phyloP scores from a whole-genome alignment of 2,888 invertebrate genomes.

The Pantelozetes paolii region DNA sequence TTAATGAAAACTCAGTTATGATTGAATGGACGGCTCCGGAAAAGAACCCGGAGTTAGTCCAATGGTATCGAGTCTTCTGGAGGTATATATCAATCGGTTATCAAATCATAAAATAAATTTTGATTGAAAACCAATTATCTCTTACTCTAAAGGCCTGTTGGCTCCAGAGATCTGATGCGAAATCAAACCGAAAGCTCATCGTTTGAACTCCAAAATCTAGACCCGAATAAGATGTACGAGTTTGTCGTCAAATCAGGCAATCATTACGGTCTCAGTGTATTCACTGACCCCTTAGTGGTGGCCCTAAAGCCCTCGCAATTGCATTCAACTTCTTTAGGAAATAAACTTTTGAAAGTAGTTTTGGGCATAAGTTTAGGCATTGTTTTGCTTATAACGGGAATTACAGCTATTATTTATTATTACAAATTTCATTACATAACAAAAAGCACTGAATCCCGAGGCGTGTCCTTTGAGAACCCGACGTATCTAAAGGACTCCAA shows the following conservation, averaged over 20 bases:
- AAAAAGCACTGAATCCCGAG: constrained; percentile 42
- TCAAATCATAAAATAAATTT: neutral
- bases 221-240: constrained; percentile 70
- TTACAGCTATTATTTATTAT: constrained; percentile 58
- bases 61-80: constrained; percentile 77
- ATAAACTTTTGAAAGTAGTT: constrained; percentile 52
- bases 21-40: constrained; percentile 72
- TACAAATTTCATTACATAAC: constrained; percentile 42
- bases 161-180: constrained; percentile 40
- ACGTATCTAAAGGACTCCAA: constrained; percentile 47
- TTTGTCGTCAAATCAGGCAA: constrained; percentile 78
- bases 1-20: constrained; percentile 26
- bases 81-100: constrained; percentile 51
- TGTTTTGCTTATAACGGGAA: constrained; percentile 61
- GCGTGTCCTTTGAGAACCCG: constrained; percentile 49
- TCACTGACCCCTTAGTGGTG: constrained; percentile 63
- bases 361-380: constrained; percentile 64
- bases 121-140: constrained; percentile 6
- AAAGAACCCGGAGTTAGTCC: constrained; percentile 75
- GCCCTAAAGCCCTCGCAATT: neutral
- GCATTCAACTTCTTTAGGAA: constrained; percentile 23
- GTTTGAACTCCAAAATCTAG: constrained; percentile 57
- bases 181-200: constrained; percentile 45
- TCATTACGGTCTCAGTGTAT: constrained; percentile 68
- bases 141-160: constrained; percentile 23